phyloP scores from a whole-genome alignment of 2,113 vertebrate species.

The Columba janthina region DNA sequence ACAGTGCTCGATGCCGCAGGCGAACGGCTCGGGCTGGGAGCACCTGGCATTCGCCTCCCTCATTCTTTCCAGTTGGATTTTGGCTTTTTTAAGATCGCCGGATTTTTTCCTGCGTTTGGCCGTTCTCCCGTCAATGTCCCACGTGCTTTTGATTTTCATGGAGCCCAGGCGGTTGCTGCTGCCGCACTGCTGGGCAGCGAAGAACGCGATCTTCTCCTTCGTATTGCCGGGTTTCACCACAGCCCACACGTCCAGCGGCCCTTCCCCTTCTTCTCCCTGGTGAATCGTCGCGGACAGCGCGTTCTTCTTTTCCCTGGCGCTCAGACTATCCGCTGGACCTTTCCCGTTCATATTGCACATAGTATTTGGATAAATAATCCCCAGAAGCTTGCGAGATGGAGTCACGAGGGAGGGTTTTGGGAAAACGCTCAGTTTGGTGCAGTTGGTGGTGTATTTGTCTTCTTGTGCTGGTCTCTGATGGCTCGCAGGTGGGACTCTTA shows the following conservation, averaged over 20 bases:
- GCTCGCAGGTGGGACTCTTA: conserved; percentile 60
- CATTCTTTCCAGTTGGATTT: conserved; percentile 75
- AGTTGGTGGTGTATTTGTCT: conserved; percentile 59
- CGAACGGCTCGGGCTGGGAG: conserved; percentile 72
- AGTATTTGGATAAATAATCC: conserved; percentile 82
- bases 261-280: conserved; percentile 80
- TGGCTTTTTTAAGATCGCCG: conserved; percentile 75
- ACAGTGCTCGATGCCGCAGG: conserved; percentile 75
- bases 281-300: conserved; percentile 63
- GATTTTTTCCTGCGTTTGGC: conserved; percentile 87
- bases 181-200: conserved; percentile 82
- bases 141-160: conserved; percentile 86
- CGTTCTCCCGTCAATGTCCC: conserved; percentile 84
- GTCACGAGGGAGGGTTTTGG: conserved; percentile 52
- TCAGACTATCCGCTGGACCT: conserved; percentile 43
- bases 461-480: conserved; percentile 70
- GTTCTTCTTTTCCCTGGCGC: conserved; percentile 68
- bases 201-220: conserved; percentile 95
- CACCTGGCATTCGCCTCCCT: conserved; percentile 66
- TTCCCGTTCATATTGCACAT: conserved; percentile 76
- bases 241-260: conserved; percentile 84
- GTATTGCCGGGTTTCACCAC: conserved; percentile 95
- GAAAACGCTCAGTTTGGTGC: conserved; percentile 66
- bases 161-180: conserved; percentile 63
- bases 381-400: conserved; percentile 76